phyloP scores from a whole-genome alignment of 2,113 vertebrate species.

The Pithys albifrons region DNA sequence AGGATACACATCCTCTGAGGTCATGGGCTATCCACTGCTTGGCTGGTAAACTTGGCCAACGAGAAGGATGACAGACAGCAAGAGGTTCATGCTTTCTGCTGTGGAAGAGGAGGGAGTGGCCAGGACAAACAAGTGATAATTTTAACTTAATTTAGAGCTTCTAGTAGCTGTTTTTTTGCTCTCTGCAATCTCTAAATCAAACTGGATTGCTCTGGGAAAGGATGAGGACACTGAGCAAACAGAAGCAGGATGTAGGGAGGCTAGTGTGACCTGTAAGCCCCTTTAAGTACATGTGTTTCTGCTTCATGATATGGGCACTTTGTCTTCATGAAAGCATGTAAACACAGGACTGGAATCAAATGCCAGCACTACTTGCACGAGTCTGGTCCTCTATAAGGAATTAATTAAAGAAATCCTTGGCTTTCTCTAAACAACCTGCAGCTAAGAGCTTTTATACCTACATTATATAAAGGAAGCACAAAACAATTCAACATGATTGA shows the following conservation, averaged over 20 bases:
- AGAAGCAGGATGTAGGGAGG: not conserved
- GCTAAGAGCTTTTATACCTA: not conserved
- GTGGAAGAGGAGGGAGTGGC: not conserved
- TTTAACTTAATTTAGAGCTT: not conserved
- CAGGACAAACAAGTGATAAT: not conserved
- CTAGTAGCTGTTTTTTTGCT: not conserved
- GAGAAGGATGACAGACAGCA: not conserved
- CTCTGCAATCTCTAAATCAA: not conserved
- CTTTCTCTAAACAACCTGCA: not conserved
- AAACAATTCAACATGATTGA: conserved; percentile 25
- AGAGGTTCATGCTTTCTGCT: not conserved
- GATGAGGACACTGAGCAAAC: not conserved
- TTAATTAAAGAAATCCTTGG: conserved; percentile 7
- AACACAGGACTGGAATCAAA: not conserved
- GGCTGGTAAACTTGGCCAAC: not conserved
- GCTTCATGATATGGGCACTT: not conserved
- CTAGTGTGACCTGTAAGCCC: not conserved
- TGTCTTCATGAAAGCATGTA: not conserved
- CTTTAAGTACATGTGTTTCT: not conserved
- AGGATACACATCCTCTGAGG: not conserved
- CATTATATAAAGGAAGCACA: not conserved
- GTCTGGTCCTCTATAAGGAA: not conserved
- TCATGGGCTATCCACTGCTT: not conserved
- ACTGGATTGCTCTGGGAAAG: not conserved
- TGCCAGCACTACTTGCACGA: not conserved